Percentiles rank a stretch among this genome's conserved stretches.
These are phyloP conservation scores for Aricia agestis DNA, from an alignment of 1,140 invertebrate species.

Conservation along the genomic window DNA sequence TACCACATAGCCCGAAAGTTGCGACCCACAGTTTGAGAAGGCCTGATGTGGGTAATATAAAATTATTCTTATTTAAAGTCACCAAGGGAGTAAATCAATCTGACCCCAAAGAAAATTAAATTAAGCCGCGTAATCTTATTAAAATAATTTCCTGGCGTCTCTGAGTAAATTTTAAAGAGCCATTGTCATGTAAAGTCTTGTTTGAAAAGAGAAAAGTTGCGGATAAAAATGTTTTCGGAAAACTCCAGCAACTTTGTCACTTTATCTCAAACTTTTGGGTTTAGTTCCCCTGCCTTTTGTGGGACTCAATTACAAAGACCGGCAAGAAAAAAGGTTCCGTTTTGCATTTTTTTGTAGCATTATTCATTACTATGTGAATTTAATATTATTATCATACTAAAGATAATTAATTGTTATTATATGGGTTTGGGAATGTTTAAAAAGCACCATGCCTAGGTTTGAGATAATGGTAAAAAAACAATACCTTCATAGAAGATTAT, in stretches of 20 bases:
- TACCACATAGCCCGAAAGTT: too few relatives aligned
- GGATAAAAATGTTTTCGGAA: constrained; percentile 37
- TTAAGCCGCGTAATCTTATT: background rate
- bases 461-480: too few relatives aligned
- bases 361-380: too few relatives aligned
- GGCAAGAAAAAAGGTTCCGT: background rate
- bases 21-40: too few relatives aligned
- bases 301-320: background rate
- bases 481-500: too few relatives aligned
- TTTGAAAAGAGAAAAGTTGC: constrained; percentile 34
- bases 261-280: constrained; percentile 26
- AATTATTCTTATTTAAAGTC: background rate
- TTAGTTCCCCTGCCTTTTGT: constrained; percentile 26
- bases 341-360: background rate
- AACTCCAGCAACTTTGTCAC: constrained; percentile 31
- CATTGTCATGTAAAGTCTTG: constrained; percentile 22
- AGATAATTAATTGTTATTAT: too few relatives aligned
- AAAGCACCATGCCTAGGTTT: too few relatives aligned
- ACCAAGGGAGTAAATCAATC: background rate
- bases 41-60: too few relatives aligned
- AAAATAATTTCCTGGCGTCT: background rate
- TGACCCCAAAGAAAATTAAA: background rate
- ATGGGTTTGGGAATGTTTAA: too few relatives aligned
- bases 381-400: too few relatives aligned
- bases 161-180: background rate